These are phyloP conservation scores for Orthosia cruda DNA, from an alignment of 2,888 invertebrate genomes.

Conservation along the genomic window DNA sequence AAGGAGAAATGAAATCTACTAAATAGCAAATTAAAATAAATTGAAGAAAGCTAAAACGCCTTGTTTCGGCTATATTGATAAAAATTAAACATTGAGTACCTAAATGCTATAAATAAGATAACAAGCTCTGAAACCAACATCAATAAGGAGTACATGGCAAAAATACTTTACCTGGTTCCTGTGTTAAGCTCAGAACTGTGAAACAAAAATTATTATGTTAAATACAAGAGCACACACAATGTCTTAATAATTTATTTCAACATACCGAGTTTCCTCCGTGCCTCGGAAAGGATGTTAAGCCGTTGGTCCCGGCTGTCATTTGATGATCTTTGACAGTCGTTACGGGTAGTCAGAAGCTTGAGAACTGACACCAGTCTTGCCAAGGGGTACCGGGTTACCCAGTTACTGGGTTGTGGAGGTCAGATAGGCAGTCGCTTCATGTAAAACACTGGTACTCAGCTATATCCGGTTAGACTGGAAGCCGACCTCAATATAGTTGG, in stretches of 20 bases:
- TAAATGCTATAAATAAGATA: not conserved
- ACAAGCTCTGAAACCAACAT: slow-evolving; percentile 13
- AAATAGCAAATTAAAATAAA: slow-evolving; percentile 5
- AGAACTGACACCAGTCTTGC: too few relatives aligned
- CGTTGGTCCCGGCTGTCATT: too few relatives aligned
- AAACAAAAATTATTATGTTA: slow-evolving; percentile 60
- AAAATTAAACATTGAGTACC: not conserved
- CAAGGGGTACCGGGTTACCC: too few relatives aligned
- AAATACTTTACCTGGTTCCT: slow-evolving; percentile 68
- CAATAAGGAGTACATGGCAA: slow-evolving; percentile 45
- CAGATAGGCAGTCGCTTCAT: too few relatives aligned
- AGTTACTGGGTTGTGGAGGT: too few relatives aligned
- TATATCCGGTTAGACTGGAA: too few relatives aligned
- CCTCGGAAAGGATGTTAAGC: too few relatives aligned
- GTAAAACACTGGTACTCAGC: too few relatives aligned
- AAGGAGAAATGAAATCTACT: not conserved
- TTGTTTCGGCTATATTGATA: not conserved
- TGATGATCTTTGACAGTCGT: too few relatives aligned
- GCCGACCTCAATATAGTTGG: too few relatives aligned
- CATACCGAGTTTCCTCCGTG: too few relatives aligned
- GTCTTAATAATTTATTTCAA: not conserved
- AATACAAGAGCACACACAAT: slow-evolving; percentile 6
- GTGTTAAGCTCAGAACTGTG: slow-evolving; percentile 68
- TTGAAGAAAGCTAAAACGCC: not conserved
- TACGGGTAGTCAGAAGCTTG: too few relatives aligned